Percentiles rank a stretch among this genome's conserved stretches.
These are phyloP conservation scores for Avahi laniger DNA, from an alignment of 2,797 vertebrate species.

Conservation along the genomic window DNA sequence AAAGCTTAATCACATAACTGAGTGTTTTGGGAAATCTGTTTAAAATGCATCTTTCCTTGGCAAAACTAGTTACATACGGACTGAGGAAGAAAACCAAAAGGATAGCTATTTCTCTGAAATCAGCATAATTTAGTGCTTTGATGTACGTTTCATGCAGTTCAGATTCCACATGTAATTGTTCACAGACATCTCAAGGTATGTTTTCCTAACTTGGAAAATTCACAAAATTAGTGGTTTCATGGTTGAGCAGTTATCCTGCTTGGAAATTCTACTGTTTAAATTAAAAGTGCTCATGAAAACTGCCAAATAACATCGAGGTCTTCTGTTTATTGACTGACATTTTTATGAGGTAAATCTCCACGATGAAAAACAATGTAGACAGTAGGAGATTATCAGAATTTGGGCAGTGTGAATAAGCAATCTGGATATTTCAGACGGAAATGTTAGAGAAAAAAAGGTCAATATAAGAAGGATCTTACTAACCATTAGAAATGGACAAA, in stretches of 20 bases:
- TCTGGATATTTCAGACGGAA: background rate
- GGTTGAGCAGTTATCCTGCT: slow-evolving; percentile 20
- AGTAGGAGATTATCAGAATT: background rate
- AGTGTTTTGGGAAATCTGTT: slow-evolving; percentile 77
- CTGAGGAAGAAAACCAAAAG: slow-evolving; percentile 79
- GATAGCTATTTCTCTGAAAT: slow-evolving; percentile 80
- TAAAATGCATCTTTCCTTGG: slow-evolving; percentile 83
- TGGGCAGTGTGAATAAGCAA: background rate
- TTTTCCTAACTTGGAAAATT: slow-evolving; percentile 66
- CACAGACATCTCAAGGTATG: slow-evolving; percentile 71
- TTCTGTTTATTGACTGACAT: slow-evolving; percentile 18
- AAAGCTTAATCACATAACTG: slow-evolving; percentile 67
- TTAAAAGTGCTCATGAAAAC: background rate
- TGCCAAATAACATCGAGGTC: slow-evolving; percentile 36
- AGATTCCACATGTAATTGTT: slow-evolving; percentile 80
- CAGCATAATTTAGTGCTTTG: slow-evolving; percentile 75
- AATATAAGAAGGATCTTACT: background rate
- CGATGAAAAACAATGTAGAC: background rate
- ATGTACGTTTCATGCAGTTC: slow-evolving; percentile 79
- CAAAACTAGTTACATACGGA: slow-evolving; percentile 83
- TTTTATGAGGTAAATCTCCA: slow-evolving; percentile 14
- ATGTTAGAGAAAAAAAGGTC: background rate
- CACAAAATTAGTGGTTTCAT: slow-evolving; percentile 20
- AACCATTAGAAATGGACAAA: background rate
- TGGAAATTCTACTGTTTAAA: slow-evolving; percentile 28